Base-by-base conservation (phyloP, 2,797 vertebrate species). In the Coilia nasus region DNA sequence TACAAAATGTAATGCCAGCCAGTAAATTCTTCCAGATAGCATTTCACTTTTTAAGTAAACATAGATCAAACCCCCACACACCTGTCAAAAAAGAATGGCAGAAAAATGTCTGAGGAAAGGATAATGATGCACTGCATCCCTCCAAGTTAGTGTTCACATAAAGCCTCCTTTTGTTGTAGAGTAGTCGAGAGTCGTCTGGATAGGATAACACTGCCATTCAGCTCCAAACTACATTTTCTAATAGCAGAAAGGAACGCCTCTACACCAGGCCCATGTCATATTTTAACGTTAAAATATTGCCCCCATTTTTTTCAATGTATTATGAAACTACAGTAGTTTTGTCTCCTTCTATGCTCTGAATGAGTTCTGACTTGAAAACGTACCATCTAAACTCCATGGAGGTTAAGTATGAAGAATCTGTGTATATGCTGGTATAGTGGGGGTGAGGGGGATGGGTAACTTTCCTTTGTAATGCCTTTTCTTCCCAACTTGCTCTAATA, bases 401-500 rank as follows among this genome's bases (percentile, higher is more conserved):
- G 87, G 87, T 83, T 67, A 83, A 57, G 78, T 71, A 35, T 31
- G 17, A 78, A 31, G 71, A 78, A 19, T 44, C 17, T 78, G 15
- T 78, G 31, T 78, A 44, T 44, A 21, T 78, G 71, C 41, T 41
- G 50, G 50, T 9, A 54, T 1, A 5, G 67, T 75, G 67, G 12
- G 28, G 28, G 67, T 4, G 71, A n/a, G 71, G 71, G 9, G 17
- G 35, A 54, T 54, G 31, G 67, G 31, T 6, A 4, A 78, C 31
- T 75, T 19, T 21, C 15, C 7, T 44, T 78, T 78, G 35, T 41
- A 19, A 78, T 41, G 71, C 0, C 19, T 3, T 67, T 44, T 44
- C 19, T 78, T 35, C 17, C 28, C 28, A 17, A 85, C 88, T 93
- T 89, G 92, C 94, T 95, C 94, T 93, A 94, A 95, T 94, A 91